phyloP scores from a whole-genome alignment of 1,140 invertebrate genomes.

The Drosophila parvula region DNA sequence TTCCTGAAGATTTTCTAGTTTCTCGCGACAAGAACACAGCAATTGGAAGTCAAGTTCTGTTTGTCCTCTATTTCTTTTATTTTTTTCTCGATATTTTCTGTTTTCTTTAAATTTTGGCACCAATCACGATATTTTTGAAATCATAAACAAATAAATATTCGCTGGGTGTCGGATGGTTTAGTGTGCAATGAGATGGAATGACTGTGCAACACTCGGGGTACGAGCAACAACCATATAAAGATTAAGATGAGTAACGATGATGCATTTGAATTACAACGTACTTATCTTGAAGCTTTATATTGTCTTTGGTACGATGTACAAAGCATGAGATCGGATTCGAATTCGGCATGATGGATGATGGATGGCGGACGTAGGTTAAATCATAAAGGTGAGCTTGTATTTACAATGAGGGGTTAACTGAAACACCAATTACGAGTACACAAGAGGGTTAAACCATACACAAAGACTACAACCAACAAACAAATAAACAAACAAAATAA shows the following conservation, averaged over 20 bases:
- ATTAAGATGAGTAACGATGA: too few species aligned
- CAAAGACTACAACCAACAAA: conserved; percentile 66
- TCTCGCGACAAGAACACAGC: conserved; percentile 26
- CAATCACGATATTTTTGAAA: conserved; percentile 1
- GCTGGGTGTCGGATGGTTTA: conserved; percentile 3
- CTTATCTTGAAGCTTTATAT: too few species aligned
- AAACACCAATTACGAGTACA: conserved; percentile 57
- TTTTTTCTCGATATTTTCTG: not conserved
- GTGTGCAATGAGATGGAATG: conserved; percentile 5
- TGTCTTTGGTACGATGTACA: not conserved
- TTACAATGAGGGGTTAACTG: conserved; percentile 42
- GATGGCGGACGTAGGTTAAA: conserved; percentile 17
- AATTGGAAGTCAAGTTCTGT: conserved; percentile 45
- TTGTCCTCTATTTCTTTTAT: conserved; percentile 4
- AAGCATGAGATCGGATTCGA: conserved; percentile 34
- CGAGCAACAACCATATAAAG: not conserved
- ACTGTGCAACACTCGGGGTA: conserved; percentile 28
- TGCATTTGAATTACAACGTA: too few species aligned
- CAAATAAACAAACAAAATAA: conserved; percentile 38
- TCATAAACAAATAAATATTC: conserved; percentile 11
- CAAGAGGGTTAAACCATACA: conserved; percentile 51
- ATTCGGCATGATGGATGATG: conserved; percentile 8
- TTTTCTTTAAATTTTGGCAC: conserved; percentile 31
- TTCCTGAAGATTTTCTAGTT: conserved; percentile 20
- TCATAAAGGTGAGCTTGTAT: conserved; percentile 26